Evolutionary conservation across 2,888 invertebrate species (phyloP).

Genomic region (Tachina fera): DNA sequence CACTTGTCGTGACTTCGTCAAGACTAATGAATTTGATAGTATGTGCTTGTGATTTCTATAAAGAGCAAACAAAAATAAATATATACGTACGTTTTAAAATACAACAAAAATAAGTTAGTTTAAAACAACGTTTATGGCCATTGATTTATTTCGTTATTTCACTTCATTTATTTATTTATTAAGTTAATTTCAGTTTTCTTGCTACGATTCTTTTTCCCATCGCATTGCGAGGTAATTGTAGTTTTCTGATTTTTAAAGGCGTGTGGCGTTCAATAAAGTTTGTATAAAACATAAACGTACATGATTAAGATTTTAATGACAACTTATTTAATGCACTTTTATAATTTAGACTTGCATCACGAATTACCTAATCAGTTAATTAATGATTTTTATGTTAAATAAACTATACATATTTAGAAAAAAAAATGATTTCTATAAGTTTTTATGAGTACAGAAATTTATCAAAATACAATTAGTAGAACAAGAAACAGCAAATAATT

Average conservation of each 20-base stretch:
- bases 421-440: too few species aligned
- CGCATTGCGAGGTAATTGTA: constrained; percentile 79
- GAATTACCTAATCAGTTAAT: constrained; percentile 15
- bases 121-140: constrained; percentile 33
- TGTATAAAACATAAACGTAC: constrained; percentile 45
- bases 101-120: constrained; percentile 58
- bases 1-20: constrained; percentile 83
- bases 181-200: constrained; percentile 3
- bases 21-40: constrained; percentile 82
- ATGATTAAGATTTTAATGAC: constrained; percentile 60
- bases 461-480: too few species aligned
- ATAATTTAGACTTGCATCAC: constrained; percentile 15
- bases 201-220: constrained; percentile 68
- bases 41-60: constrained; percentile 74
- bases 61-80: constrained; percentile 40
- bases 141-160: constrained; percentile 34
- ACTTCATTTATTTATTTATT: constrained; percentile 24
- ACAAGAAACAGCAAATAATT: too few species aligned
- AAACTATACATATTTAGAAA: too few species aligned
- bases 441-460: too few species aligned
- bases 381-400: too few species aligned
- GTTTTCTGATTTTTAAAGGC: constrained; percentile 73
- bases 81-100: constrained; percentile 9
- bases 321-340: constrained; percentile 40
- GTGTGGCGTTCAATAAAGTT: constrained; percentile 75